phyloP scores from a whole-genome alignment of 2,888 invertebrate species.

The Oeneis ivallda region DNA sequence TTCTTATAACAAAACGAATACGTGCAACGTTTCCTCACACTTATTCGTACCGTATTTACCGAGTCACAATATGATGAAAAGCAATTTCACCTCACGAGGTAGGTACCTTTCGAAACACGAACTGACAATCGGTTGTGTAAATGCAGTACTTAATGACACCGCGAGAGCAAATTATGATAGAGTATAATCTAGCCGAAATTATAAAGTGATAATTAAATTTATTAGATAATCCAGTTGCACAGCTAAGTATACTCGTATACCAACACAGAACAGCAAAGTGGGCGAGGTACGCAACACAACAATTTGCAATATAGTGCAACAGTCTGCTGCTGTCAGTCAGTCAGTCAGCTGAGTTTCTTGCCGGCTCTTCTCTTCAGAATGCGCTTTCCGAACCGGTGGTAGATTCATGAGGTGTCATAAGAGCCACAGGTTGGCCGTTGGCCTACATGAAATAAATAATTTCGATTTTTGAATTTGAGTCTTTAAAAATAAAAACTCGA shows the following conservation, averaged over 20 bases:
- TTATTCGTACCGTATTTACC: constrained; percentile 47
- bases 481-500: too few relatives aligned
- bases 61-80: constrained; percentile 73
- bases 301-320: too few relatives aligned
- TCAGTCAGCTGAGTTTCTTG: too few relatives aligned
- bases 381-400: too few relatives aligned
- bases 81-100: constrained; percentile 63
- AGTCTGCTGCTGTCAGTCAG: too few relatives aligned
- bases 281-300: too few relatives aligned
- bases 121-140: constrained; percentile 73
- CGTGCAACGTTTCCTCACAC: constrained; percentile 15
- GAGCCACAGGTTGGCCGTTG: too few relatives aligned
- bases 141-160: constrained; percentile 67
- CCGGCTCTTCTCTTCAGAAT: too few relatives aligned
- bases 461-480: too few relatives aligned
- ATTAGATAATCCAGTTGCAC: constrained; percentile 31
- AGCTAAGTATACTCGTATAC: not conserved
- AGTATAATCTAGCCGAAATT: constrained; percentile 31
- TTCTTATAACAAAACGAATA: constrained; percentile 9
- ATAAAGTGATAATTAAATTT: constrained; percentile 33
- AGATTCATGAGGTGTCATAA: too few relatives aligned
- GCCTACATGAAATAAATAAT: too few relatives aligned
- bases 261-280: too few relatives aligned
- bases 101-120: constrained; percentile 68
- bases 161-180: constrained; percentile 52